Conservation (phyloP, 2,113 vertebrate genomes). For the Cheirogaleus medius region DNA sequence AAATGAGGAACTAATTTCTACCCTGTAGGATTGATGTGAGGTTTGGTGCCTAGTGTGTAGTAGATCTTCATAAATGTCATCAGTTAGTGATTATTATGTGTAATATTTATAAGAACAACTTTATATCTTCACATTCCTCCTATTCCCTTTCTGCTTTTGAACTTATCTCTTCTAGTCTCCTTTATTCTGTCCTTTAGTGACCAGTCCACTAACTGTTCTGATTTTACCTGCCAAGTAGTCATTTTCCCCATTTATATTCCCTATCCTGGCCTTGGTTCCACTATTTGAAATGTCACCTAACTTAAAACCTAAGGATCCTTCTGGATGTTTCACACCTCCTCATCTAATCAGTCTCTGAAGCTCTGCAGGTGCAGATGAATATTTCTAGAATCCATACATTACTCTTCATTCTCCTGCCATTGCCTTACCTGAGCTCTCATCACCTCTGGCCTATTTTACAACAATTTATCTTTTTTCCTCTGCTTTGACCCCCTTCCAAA, state of each 20-base stretch:
- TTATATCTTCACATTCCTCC: neutral
- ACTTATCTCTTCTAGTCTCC: neutral
- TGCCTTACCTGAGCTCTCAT: neutral
- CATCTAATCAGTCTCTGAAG: neutral
- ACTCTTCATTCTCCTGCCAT: too few relatives aligned
- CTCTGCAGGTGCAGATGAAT: neutral
- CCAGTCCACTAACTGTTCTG: neutral
- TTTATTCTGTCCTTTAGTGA: neutral
- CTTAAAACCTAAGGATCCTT: neutral
- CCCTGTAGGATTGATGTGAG: neutral
- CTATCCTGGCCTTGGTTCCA: neutral
- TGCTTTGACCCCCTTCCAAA: neutral
- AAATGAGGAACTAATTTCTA: neutral
- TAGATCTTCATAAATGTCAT: neutral
- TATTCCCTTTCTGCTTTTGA: neutral
- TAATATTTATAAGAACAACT: neutral
- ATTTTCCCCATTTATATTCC: neutral
- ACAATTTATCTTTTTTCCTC: neutral
- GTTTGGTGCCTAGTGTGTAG: neutral
- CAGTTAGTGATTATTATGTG: neutral
- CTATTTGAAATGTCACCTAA: neutral
- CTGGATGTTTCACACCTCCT: neutral
- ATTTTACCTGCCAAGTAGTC: neutral
- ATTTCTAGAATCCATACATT: neutral
- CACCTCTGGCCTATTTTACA: neutral